A percentile compares a stretch with the other conserved stretches of the same genome.
Evolutionary conservation across 2,797 vertebrate species (phyloP).

Genomic region (Amblyopsis hoosieri): DNA sequence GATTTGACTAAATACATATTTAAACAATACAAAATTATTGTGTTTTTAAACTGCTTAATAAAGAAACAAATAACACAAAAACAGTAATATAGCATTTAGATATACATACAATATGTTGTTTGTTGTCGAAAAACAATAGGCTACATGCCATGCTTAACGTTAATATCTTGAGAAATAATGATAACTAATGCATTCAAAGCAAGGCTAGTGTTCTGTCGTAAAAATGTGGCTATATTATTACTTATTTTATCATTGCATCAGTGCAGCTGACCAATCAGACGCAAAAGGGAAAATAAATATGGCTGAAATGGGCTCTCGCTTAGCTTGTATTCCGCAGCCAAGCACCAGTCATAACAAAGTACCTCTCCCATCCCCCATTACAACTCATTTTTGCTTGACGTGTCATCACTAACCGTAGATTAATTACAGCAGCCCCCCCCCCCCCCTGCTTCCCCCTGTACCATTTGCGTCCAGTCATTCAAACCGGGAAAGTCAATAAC

Average conservation of each 20-base stretch:
- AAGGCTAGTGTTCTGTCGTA: constrained; percentile 12
- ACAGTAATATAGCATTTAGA: too few species aligned
- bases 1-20: too few species aligned
- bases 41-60: too few species aligned
- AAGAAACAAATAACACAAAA: too few species aligned
- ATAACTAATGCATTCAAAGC: background rate
- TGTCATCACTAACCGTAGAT: constrained; percentile 81
- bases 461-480: constrained; percentile 86
- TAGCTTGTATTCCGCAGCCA: constrained; percentile 65
- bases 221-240: constrained; percentile 2
- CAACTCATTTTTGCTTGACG: constrained; percentile 81
- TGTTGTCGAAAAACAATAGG: too few species aligned
- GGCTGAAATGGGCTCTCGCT: constrained; percentile 39
- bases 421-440: constrained; percentile 83
- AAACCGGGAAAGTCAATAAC: constrained; percentile 93
- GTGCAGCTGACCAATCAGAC: constrained; percentile 31
- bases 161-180: too few species aligned
- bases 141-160: too few species aligned
- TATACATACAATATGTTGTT: too few species aligned
- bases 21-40: too few species aligned
- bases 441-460: constrained; percentile 64
- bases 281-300: constrained; percentile 7
- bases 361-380: constrained; percentile 79
- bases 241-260: constrained; percentile 24
- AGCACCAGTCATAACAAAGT: constrained; percentile 72